Evolutionary conservation across 2,888 invertebrate species (phyloP).

Genomic region (Odontocolon sp.): DNA sequence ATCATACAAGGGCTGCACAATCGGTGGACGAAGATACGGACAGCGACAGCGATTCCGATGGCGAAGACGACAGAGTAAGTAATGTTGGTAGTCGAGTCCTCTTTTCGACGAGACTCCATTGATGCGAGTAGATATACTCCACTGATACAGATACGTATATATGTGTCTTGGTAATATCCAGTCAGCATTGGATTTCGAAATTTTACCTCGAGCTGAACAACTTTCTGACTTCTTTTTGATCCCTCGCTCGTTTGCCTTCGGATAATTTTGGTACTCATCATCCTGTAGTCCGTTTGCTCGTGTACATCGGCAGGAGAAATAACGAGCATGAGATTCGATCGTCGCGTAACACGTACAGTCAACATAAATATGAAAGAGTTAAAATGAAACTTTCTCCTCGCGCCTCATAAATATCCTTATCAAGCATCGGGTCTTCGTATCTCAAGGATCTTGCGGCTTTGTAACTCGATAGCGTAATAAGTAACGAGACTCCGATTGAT

Average conservation of each 20-base stretch:
- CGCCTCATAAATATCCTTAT: background rate
- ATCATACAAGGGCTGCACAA: slow-evolving; percentile 67
- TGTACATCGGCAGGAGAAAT: too few species aligned
- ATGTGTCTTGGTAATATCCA: background rate
- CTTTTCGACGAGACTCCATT: background rate
- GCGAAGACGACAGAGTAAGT: slow-evolving; percentile 83
- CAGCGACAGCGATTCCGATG: slow-evolving; percentile 84
- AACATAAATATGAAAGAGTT: too few species aligned
- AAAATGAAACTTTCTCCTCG: background rate
- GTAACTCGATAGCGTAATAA: too few species aligned
- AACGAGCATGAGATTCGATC: background rate
- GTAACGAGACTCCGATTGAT: background rate
- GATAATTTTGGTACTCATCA: background rate
- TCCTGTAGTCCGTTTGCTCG: too few species aligned
- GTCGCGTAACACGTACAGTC: too few species aligned
- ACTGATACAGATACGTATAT: too few species aligned
- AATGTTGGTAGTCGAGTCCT: background rate
- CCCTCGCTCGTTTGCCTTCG: slow-evolving; percentile 36
- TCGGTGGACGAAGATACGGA: slow-evolving; percentile 80
- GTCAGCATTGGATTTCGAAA: slow-evolving; percentile 5
- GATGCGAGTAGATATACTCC: too few species aligned
- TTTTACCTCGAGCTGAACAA: background rate
- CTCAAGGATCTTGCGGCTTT: slow-evolving; percentile 1
- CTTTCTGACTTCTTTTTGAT: background rate
- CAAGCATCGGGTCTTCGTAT: slow-evolving; percentile 16